Evolutionary conservation across 2,797 vertebrate species (phyloP).

Genomic region (Gymnoscopelus microlampas): DNA sequence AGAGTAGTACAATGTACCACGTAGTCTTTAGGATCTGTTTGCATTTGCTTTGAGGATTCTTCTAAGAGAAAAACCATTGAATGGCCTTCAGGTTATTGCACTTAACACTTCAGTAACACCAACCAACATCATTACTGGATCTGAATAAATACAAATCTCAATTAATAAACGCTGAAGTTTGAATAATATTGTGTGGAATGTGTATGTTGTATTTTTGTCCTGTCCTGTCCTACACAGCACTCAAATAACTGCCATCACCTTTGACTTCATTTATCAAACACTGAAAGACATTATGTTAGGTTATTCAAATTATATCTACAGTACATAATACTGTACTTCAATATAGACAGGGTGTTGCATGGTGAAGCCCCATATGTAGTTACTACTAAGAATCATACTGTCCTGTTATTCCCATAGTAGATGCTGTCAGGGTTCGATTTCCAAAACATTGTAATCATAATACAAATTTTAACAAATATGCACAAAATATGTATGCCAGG

Average conservation of each 20-base stretch:
- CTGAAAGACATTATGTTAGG: conserved; percentile 12
- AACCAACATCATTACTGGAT: conserved; percentile 31
- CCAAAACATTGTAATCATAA: too few relatives aligned
- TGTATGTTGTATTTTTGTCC: conserved; percentile 7
- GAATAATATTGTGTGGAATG: conserved; percentile 16
- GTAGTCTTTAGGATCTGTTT: conserved; percentile 32
- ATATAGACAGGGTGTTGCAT: conserved; percentile 12
- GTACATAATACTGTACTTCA: background rate
- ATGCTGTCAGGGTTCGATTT: background rate
- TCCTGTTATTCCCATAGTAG: conserved; percentile 13
- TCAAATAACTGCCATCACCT: conserved; percentile 23
- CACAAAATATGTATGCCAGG: too few relatives aligned
- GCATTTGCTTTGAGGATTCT: conserved; percentile 34
- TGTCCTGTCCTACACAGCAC: conserved; percentile 7
- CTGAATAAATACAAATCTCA: conserved; percentile 47
- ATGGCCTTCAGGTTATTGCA: conserved; percentile 66
- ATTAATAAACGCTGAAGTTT: conserved; percentile 19
- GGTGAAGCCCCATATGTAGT: conserved; percentile 16
- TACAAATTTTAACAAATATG: too few relatives aligned
- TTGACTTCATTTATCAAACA: conserved; percentile 21
- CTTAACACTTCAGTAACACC: conserved; percentile 49
- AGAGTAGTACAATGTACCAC: background rate
- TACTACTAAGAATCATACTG: conserved; percentile 23
- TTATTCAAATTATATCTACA: conserved; percentile 23
- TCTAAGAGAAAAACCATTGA: conserved; percentile 28